Evolutionary conservation across 2,797 vertebrate species (phyloP), one percentile per base, ranked within the genome.

Genomic region (Micropoecilia bifurca): DNA sequence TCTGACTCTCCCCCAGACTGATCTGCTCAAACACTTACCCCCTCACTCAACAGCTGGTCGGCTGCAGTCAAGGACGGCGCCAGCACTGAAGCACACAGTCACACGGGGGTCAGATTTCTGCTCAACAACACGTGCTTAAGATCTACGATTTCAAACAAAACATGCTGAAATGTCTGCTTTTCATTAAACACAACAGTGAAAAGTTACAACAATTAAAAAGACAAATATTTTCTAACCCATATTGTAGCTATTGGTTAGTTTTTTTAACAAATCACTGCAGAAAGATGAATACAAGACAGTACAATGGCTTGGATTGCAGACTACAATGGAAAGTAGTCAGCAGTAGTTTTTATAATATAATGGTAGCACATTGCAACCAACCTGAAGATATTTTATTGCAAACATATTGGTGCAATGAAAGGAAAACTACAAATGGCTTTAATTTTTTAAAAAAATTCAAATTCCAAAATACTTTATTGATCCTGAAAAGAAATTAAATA

Each of bases 41-140:
- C 45, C 47, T 80, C 46, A 18, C 66, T 69, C 74, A 72, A 83
- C 87, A 90, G 87, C 81, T 74, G 59, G n/a, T 78, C 22, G 6
- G 46, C 61, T 68, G 75, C 22, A 78, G 83, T 87, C 85, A 89
- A 91, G 82, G 85, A 80, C 87, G 73, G 80, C 75, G 18, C 39
- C 68, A 71, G 22, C 73, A 33, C 48, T 41, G 63, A 73, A 61
- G 73, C 78, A 73, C 88, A 77, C 75, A 91, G 87, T 91, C 86
- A 55, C 88, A 88, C 48, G 8, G 89, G 83, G 81, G 61, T 93
- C 89, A 87, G 3, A 61, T 93, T 92, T 85, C 93, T 74, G 45
- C 55, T 82, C 75, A 1, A 28, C 63, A 80, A 69, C 81, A 90
- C 33, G 2, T 83, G 87, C 80, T 76, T 75, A 46, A 45, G 61